Evolutionary conservation across 1,140 invertebrate genomes (phyloP).

Genomic region (Anadara kagoshimensis): DNA sequence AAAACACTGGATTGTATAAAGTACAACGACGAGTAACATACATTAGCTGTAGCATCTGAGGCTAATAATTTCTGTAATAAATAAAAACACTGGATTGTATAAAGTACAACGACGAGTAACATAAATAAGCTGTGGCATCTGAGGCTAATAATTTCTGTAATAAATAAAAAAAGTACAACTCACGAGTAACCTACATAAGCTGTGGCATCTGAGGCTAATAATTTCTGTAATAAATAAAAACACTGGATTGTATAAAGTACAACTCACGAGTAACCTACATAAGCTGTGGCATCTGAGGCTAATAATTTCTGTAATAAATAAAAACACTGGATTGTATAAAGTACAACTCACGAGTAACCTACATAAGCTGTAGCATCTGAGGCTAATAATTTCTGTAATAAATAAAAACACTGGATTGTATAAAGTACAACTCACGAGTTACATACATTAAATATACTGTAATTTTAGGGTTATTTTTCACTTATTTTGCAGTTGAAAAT

Average conservation of each 20-base stretch:
- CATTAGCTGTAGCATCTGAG: not conserved
- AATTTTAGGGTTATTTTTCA: too few relatives aligned
- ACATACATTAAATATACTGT: not conserved
- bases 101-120: too few relatives aligned
- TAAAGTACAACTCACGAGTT: not conserved
- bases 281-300: slow-evolving; percentile 79
- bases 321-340: too few relatives aligned
- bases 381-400: slow-evolving; percentile 71
- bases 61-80: too few relatives aligned
- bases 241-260: too few relatives aligned
- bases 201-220: too few relatives aligned
- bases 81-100: too few relatives aligned
- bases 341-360: slow-evolving; percentile 83
- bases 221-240: too few relatives aligned
- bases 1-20: too few relatives aligned
- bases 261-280: slow-evolving; percentile 87
- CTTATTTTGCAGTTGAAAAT: too few relatives aligned
- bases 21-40: not conserved
- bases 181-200: too few relatives aligned
- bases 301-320: slow-evolving; percentile 65
- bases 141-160: slow-evolving; percentile 76
- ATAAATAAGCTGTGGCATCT: slow-evolving; percentile 80
- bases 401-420: slow-evolving; percentile 19
- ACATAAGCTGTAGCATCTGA: slow-evolving; percentile 82
- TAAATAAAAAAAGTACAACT: too few relatives aligned